Conservation (phyloP, 1,140 invertebrate species). For the Anadara kagoshimensis region DNA sequence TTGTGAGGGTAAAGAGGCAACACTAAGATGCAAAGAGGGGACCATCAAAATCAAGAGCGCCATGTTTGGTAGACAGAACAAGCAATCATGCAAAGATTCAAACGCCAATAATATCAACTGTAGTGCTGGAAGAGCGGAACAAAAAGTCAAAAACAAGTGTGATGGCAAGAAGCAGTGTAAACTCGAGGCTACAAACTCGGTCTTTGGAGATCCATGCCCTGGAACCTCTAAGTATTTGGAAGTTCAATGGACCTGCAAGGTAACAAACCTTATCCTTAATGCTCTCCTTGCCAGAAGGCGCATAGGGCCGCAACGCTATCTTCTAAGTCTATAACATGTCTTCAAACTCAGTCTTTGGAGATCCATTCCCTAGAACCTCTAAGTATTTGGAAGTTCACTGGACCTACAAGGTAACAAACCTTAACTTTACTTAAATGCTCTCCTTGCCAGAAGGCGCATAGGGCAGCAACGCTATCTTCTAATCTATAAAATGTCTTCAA, state of each 20-base stretch:
- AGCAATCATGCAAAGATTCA: background rate
- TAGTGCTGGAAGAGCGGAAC: background rate
- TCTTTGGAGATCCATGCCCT: conserved; percentile 17
- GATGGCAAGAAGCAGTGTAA: conserved; percentile 3
- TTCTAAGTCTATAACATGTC: too few species aligned
- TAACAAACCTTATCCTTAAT: too few species aligned
- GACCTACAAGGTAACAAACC: too few species aligned
- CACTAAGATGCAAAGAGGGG: background rate
- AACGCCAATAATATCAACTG: background rate
- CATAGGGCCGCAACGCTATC: too few species aligned
- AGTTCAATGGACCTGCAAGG: background rate
- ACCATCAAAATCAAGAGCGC: background rate
- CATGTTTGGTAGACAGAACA: conserved; percentile 8
- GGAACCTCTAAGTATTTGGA: conserved; percentile 17
- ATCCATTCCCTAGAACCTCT: too few species aligned
- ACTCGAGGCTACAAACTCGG: background rate
- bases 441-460: too few species aligned
- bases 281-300: too few species aligned
- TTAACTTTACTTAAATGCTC: too few species aligned
- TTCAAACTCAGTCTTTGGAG: too few species aligned
- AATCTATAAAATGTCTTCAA: too few species aligned
- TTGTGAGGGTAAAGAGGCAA: background rate
- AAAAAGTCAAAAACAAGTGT: background rate
- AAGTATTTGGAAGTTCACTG: too few species aligned
- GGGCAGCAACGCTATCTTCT: too few species aligned